A percentile compares a stretch with the other conserved stretches of the same genome.
Conservation (phyloP, 2,797 vertebrate species). For the Mormyrops boulengeri region DNA sequence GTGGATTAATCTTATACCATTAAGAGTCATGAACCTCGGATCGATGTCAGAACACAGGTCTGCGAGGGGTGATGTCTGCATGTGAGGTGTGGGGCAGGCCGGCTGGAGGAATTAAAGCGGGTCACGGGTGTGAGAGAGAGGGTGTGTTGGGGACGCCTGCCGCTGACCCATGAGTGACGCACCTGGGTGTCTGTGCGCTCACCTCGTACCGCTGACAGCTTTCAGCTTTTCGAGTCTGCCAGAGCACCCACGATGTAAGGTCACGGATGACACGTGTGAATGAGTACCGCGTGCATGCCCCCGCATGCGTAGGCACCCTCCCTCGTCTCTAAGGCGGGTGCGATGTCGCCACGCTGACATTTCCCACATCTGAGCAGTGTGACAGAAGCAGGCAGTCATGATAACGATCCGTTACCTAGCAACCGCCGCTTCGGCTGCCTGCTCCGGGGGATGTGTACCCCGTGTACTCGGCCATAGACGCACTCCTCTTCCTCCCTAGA, state of each 20-base stretch:
- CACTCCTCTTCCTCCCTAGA: background rate
- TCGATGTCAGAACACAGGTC: background rate
- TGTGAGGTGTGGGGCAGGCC: background rate
- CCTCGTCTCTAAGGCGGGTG: conserved; percentile 11
- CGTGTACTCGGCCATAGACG: background rate
- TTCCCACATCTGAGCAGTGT: conserved; percentile 26
- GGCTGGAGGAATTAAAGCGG: background rate
- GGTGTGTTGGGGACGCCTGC: background rate
- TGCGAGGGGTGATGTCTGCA: background rate
- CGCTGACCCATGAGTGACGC: background rate
- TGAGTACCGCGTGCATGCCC: background rate
- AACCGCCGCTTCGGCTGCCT: conserved; percentile 35
- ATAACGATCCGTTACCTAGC: conserved; percentile 34
- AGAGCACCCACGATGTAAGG: background rate
- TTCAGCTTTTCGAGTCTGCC: background rate
- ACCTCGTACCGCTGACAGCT: background rate
- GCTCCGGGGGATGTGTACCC: conserved; percentile 28
- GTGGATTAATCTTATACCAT: background rate
- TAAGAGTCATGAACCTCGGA: background rate
- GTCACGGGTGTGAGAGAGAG: background rate
- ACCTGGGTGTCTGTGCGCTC: background rate
- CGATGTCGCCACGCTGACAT: conserved; percentile 21
- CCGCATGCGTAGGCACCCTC: background rate
- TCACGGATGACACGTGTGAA: background rate
- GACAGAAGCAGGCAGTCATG: conserved; percentile 24